These are phyloP conservation scores for Gymnocypris eckloni DNA, from an alignment of 2,797 vertebrate genomes.

Conservation along the genomic window DNA sequence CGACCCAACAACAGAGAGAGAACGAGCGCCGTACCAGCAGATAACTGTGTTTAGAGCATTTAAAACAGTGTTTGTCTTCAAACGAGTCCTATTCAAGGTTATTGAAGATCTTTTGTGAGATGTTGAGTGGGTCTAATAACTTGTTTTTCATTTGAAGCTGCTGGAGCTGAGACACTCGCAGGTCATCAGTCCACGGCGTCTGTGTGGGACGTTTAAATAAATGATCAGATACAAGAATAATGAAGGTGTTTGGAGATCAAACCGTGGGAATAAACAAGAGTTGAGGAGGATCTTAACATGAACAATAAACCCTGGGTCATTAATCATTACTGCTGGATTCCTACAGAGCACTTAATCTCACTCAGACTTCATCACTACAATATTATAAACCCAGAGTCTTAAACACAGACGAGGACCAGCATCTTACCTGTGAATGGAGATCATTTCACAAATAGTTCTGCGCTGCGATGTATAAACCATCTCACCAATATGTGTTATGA, in stretches of 20 bases:
- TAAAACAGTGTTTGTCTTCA: conserved; percentile 6
- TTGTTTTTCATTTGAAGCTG: conserved; percentile 28
- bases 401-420: background rate
- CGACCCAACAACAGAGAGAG: conserved; percentile 5
- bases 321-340: background rate
- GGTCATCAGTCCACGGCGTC: background rate
- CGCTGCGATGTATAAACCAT: background rate
- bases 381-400: background rate
- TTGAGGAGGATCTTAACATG: background rate
- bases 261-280: background rate
- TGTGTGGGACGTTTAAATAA: background rate
- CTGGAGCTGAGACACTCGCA: background rate
- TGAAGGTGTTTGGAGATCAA: background rate
- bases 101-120: conserved; percentile 12
- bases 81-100: background rate
- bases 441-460: background rate
- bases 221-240: background rate
- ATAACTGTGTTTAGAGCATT: conserved; percentile 6
- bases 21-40: background rate
- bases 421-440: background rate
- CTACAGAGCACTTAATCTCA: background rate
- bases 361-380: background rate
- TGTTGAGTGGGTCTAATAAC: background rate
- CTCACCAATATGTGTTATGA: background rate
- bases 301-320: background rate